A percentile compares a stretch with the other conserved stretches of the same genome.
phyloP scores from a whole-genome alignment of 1,140 invertebrate genomes.

The Euborellia annulipes region DNA sequence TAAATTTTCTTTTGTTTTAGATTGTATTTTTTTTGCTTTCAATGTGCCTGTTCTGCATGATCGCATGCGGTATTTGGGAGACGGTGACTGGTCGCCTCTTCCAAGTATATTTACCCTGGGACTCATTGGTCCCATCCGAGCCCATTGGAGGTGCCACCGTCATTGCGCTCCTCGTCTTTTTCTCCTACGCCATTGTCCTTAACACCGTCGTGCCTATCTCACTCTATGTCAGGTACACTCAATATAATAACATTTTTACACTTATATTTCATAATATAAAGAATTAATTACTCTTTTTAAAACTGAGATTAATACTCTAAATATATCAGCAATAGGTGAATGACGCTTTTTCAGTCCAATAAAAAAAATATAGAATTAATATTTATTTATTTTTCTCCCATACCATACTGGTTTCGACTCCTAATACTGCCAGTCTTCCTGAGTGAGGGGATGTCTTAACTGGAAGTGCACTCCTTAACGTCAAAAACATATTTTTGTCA shows the following conservation, averaged over 20 bases:
- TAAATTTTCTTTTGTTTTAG: constrained; percentile 36
- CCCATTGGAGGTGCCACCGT: constrained; percentile 70
- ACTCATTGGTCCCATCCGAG: constrained; percentile 69
- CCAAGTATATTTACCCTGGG: constrained; percentile 88
- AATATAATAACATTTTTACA: too few species aligned
- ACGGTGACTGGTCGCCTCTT: constrained; percentile 81
- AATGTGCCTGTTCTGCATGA: constrained; percentile 94
- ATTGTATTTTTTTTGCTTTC: constrained; percentile 97
- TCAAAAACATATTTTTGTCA: too few species aligned
- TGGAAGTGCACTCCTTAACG: too few species aligned
- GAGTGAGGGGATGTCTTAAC: too few species aligned
- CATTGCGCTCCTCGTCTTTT: constrained; percentile 92
- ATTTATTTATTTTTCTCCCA: too few species aligned
- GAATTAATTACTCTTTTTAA: too few species aligned
- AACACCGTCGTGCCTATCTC: constrained; percentile 99
- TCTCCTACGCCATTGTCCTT: constrained; percentile 97
- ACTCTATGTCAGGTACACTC: constrained; percentile 81
- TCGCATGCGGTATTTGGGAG: constrained; percentile 97
- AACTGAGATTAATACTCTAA: too few species aligned
- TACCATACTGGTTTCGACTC: too few species aligned
- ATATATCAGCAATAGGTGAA: not conserved
- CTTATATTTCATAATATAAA: constrained; percentile 1
- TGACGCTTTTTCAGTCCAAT: too few species aligned
- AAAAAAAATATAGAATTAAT: too few species aligned
- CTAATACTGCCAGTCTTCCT: too few species aligned